Evolutionary conservation across 2,888 invertebrate species (phyloP), one percentile per base, ranked within the genome.

Genomic region (Apotomis turbidana): DNA sequence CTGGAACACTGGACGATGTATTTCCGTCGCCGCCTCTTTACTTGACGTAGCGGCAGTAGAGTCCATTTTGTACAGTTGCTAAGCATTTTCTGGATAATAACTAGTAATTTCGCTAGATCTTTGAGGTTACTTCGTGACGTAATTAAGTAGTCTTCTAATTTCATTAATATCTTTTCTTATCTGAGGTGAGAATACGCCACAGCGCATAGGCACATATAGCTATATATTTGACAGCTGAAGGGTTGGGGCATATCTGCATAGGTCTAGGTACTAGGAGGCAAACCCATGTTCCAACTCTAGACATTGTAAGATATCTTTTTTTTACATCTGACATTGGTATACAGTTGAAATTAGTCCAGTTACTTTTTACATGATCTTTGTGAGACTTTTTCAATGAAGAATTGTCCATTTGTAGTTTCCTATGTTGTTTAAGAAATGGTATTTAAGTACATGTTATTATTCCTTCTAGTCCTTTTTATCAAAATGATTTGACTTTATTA

Each of bases 121-220:
- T 72, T 68, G 62, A 72, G 72, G 72, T 72, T 72, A 72, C 72
- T 72, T 72, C 68, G 59, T 72, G 72, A 72, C 72, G 72, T 72
- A 72, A 72, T 72, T 68, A 72, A 62, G 62, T 68, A 63, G 62
- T 63, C 13, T 3, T 54, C 4, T n/a, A 60, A 15, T 54, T 59
- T 52, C 38, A 51, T 57, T 36, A 41, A 60, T 67, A 51, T 57
- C 12, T 27, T 61, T 62, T 51, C 13, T 67, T 41, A 61, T 41
- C 49, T 57, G 9, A 55, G 2, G 15, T 55, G 60, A 0, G 57
- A 51, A 55, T 71, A 38, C n/a, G 51, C 41, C 44, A 12, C 46
- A 38, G 55, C 55, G 41, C 10, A 49, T 55, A 51, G n/a, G 36
- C 36, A 41, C 13, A 15, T 62, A 41, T 41, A 57, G 9, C 51